Base-by-base conservation (phyloP, 2,797 vertebrate species). In the Sebastes minor region DNA sequence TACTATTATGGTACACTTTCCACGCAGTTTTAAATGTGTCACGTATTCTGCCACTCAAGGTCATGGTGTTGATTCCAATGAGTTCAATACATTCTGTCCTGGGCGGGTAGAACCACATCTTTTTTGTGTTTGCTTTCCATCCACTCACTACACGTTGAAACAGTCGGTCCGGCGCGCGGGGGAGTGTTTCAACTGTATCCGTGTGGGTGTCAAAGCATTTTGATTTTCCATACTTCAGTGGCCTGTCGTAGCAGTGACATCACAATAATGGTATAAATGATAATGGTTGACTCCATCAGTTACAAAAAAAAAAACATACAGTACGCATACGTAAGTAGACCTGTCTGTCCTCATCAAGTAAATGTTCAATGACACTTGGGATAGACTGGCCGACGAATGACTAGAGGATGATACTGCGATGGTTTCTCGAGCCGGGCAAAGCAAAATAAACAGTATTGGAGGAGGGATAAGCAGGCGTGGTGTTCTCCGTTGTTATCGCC, bases 1-100 rank as follows among this genome's bases (percentile, higher is more conserved):
- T 93, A 99, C 99, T 94, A 99, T 99, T 96, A 97, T 99, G 97
- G 99, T 99, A 98, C 97, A 98, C 97, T 95, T 95, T 95, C 93
- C 94, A 92, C 89, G 94, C 93, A 92, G 93, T 96, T 96, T 95
- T 96, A 96, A 96, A 93, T 94, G 94, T 96, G 89, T 95, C 94
- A 93, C 95, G 80, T 95, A 95, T 96, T 96, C 96, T 96, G 95
- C 96, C 96, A 95, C 95, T 96, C 96, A 94, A 95, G 95, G 96
- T 96, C 96, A 96, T 95, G 94, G 96, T 96, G 96, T 96, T 95
- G 94, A 96, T 94, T 94, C 92, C 90, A 89, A 93, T 89, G 92
- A 95, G 94, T 94, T 53, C 49, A 94, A 95, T 93, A 95, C 96
- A 96, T 95, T 96, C 93, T 96, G 96, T 96, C 96, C 95, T 95